Conservation (phyloP, 2,113 vertebrate species). For the Anthoscopus minutus region DNA sequence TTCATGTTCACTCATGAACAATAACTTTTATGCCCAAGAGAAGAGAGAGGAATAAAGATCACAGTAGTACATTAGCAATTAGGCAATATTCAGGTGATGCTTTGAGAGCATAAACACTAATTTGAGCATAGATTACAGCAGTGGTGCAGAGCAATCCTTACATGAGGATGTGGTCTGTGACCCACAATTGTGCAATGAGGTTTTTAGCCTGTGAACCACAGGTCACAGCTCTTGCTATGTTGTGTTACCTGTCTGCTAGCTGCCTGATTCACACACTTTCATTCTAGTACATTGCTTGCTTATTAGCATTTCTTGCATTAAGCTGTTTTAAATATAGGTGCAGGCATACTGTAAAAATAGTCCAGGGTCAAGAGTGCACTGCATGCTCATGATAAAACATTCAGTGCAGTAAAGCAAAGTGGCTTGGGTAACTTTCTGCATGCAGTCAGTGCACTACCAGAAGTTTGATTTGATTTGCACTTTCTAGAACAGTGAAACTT, state of each 20-base stretch:
- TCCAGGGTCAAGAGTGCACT: neutral
- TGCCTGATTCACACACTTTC: neutral
- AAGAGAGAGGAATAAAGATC: neutral
- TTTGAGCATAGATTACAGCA: neutral
- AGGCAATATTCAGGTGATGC: neutral
- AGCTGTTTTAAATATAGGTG: neutral
- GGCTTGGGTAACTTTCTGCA: neutral
- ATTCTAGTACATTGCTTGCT: neutral
- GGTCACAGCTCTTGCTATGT: neutral
- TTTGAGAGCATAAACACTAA: neutral
- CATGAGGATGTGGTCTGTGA: neutral
- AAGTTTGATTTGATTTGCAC: neutral
- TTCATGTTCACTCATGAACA: neutral
- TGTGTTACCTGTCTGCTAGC: neutral
- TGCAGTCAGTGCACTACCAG: fast-evolving
- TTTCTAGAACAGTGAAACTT: neutral
- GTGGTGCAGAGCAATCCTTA: neutral
- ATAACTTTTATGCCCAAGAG: neutral
- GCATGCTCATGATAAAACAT: neutral
- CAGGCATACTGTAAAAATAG: neutral
- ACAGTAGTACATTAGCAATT: neutral
- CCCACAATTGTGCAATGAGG: fast-evolving
- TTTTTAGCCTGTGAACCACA: neutral
- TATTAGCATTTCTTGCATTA: neutral
- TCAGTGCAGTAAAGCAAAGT: neutral